These are phyloP conservation scores for Bubo scandiacus DNA, from an alignment of 2,113 vertebrate genomes.

Conservation along the genomic window DNA sequence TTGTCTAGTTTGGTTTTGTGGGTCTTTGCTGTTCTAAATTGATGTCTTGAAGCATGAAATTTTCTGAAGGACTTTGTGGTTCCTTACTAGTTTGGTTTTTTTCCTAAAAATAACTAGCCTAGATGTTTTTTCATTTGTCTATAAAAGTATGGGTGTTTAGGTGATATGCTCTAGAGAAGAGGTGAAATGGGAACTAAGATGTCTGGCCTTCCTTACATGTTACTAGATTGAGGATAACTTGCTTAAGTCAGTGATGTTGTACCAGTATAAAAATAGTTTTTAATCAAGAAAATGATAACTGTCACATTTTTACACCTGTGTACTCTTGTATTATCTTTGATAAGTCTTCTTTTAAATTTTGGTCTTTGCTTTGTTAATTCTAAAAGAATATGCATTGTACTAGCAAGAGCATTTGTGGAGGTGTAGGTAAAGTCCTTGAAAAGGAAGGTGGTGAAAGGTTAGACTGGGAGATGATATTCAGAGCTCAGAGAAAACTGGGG, in stretches of 20 bases:
- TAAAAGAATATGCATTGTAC: accelerated
- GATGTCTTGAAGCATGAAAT: neutral
- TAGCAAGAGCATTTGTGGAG: neutral
- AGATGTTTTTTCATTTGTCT: neutral
- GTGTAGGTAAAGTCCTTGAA: neutral
- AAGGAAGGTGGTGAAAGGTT: neutral
- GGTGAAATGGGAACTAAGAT: neutral
- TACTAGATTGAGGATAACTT: neutral
- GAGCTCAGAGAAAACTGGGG: neutral
- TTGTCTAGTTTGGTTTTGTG: neutral
- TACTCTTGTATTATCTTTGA: neutral
- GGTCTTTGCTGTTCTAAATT: neutral
- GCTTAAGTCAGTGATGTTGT: neutral
- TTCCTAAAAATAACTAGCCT: neutral
- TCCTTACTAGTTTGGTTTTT: neutral
- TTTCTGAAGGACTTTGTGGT: neutral
- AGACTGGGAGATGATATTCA: neutral
- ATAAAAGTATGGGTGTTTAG: accelerated
- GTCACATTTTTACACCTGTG: accelerated
- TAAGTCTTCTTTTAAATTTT: neutral
- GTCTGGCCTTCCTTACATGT: neutral
- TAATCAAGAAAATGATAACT: neutral
- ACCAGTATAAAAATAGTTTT: neutral
- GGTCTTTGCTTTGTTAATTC: neutral
- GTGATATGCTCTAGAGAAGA: neutral